A percentile compares a stretch with the other conserved stretches of the same genome.
phyloP scores from a whole-genome alignment of 2,888 invertebrate species.

The Venustoraphidia nigricollis region DNA sequence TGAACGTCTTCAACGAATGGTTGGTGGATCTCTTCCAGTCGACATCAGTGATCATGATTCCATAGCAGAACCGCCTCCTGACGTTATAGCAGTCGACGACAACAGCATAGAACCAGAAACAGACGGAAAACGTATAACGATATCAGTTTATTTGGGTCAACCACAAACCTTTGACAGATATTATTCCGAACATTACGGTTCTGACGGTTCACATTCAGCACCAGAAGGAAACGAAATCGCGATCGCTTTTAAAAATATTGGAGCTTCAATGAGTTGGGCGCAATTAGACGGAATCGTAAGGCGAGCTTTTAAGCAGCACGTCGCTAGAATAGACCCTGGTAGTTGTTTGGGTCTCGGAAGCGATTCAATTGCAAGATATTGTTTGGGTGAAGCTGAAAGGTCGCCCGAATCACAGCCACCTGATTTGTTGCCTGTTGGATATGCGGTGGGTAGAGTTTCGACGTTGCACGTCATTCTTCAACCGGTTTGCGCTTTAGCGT shows the following conservation, averaged over 20 bases:
- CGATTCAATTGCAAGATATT: slow-evolving; percentile 87
- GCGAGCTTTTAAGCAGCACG: slow-evolving; percentile 88
- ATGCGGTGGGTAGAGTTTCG: slow-evolving; percentile 75
- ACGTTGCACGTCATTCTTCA: slow-evolving; percentile 81
- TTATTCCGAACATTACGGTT: slow-evolving; percentile 25
- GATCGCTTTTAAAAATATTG: slow-evolving; percentile 79
- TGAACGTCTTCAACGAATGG: slow-evolving; percentile 79
- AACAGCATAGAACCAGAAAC: slow-evolving; percentile 20
- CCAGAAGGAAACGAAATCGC: slow-evolving; percentile 52
- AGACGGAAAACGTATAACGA: slow-evolving; percentile 75
- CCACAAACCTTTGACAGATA: slow-evolving; percentile 52
- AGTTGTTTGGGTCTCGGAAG: slow-evolving; percentile 63
- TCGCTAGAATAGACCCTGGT: slow-evolving; percentile 82
- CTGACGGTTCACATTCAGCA: slow-evolving; percentile 25
- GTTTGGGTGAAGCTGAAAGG: slow-evolving; percentile 76
- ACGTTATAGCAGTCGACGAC: slow-evolving; percentile 13
- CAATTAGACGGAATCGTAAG: slow-evolving; percentile 81
- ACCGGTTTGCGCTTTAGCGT: slow-evolving; percentile 74
- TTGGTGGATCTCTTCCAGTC: slow-evolving; percentile 29
- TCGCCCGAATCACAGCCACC: slow-evolving; percentile 71
- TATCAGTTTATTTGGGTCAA: slow-evolving; percentile 76
- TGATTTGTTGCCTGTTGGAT: slow-evolving; percentile 85
- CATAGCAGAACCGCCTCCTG: slow-evolving; percentile 24
- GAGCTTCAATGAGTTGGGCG: slow-evolving; percentile 90
- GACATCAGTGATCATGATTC: slow-evolving; percentile 23